A percentile compares a stretch with the other conserved stretches of the same genome.
Evolutionary conservation across 2,888 invertebrate species (phyloP).

Genomic region (Dichetophora obliterata): DNA sequence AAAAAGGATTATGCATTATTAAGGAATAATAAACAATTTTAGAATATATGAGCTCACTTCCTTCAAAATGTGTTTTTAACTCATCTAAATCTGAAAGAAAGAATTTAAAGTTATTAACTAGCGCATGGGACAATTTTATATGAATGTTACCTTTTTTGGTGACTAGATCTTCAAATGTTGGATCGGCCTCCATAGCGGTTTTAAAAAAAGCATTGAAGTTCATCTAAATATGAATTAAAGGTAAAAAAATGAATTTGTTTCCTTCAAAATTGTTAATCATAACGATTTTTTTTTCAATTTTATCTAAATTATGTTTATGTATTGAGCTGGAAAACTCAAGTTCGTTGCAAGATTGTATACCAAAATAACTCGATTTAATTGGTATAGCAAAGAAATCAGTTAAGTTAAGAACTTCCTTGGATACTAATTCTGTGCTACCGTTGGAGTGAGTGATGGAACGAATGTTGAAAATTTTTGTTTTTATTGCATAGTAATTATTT

Average conservation of each 20-base stretch:
- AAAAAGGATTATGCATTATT: too few species aligned
- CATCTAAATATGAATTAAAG: too few species aligned
- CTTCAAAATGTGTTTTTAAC: too few species aligned
- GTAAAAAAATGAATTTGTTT: too few species aligned
- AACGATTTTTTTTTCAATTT: slow-evolving; percentile 12
- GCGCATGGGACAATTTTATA: too few species aligned
- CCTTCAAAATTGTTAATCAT: too few species aligned
- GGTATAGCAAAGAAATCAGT: neutral
- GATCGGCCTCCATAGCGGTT: neutral
- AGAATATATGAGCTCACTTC: too few species aligned
- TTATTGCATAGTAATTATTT: neutral
- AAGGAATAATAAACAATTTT: too few species aligned
- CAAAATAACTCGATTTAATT: slow-evolving; percentile 11
- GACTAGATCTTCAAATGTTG: neutral
- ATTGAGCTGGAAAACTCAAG: neutral
- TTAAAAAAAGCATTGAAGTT: too few species aligned
- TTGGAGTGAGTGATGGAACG: neutral
- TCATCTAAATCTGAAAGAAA: too few species aligned
- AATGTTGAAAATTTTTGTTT: neutral
- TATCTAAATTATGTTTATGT: neutral
- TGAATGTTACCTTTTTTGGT: too few species aligned
- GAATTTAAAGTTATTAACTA: too few species aligned
- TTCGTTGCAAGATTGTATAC: neutral
- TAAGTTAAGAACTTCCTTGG: neutral
- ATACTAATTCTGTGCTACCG: neutral